A percentile compares a stretch with the other conserved stretches of the same genome.
phyloP scores from a whole-genome alignment of 2,888 invertebrate species.

The Oxyscelio sp. region DNA sequence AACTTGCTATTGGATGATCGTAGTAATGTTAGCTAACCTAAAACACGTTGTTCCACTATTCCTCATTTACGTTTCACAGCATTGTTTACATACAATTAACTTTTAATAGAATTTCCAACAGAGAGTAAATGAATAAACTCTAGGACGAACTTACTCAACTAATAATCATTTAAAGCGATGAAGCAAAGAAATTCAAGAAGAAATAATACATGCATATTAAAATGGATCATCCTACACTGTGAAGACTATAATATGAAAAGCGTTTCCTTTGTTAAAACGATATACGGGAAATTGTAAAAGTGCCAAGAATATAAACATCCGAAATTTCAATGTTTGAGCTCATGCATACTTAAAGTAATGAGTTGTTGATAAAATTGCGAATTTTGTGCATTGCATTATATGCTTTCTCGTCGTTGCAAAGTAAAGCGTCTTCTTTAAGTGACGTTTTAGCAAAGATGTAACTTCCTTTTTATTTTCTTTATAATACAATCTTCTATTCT shows the following conservation, averaged over 20 bases:
- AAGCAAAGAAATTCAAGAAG: background rate
- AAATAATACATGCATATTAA: slow-evolving; percentile 12
- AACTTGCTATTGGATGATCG: slow-evolving; percentile 29
- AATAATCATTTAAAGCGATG: slow-evolving; percentile 23
- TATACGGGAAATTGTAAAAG: slow-evolving; percentile 34
- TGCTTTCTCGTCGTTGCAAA: background rate
- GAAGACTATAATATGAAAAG: slow-evolving; percentile 21
- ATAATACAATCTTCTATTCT: no score
- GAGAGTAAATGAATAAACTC: slow-evolving; percentile 41
- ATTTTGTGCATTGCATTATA: background rate
- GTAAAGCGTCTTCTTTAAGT: no score
- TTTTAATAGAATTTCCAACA: slow-evolving; percentile 38
- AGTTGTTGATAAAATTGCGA: slow-evolving; percentile 40
- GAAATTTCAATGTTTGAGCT: slow-evolving; percentile 4
- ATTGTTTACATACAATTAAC: slow-evolving; percentile 35
- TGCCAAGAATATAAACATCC: slow-evolving; percentile 36
- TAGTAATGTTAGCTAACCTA: slow-evolving; percentile 45
- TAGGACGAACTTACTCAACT: slow-evolving; percentile 1
- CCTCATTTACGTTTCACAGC: slow-evolving; percentile 34
- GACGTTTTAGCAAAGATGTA: no score
- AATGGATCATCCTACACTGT: slow-evolving; percentile 5
- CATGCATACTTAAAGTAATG: slow-evolving; percentile 44
- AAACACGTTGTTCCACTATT: slow-evolving; percentile 33
- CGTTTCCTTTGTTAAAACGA: slow-evolving; percentile 25
- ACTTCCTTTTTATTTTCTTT: no score